A percentile compares a stretch with the other conserved stretches of the same genome.
Evolutionary conservation across 92 coral and sea anemone species (phyloP).

Genomic region (Epizoanthus stellaris): DNA sequence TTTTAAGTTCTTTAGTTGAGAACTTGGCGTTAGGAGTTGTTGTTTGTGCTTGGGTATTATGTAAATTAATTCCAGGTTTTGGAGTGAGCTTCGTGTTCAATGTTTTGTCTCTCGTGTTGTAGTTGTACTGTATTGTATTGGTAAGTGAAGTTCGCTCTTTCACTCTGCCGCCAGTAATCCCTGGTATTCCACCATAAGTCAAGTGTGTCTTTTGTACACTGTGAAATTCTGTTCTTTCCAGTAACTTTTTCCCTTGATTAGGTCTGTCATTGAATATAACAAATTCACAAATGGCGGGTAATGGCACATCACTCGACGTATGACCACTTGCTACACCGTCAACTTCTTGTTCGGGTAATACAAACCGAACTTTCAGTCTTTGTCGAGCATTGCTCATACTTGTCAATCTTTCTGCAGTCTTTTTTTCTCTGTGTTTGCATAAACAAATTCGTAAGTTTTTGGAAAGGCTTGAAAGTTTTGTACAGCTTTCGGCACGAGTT

Average conservation of each 20-base stretch:
- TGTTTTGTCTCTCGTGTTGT: background rate
- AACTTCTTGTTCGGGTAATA: slow-evolving; percentile 62
- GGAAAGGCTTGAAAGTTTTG: background rate
- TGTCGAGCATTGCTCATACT: background rate
- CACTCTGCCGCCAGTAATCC: background rate
- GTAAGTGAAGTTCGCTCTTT: background rate
- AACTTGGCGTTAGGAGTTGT: slow-evolving; percentile 52
- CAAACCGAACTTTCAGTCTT: slow-evolving; percentile 55
- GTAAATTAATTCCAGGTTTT: background rate
- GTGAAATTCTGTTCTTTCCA: slow-evolving; percentile 4
- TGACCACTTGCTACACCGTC: slow-evolving; percentile 23
- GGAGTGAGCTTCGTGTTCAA: background rate
- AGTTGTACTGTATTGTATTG: background rate
- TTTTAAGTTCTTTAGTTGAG: slow-evolving; percentile 67
- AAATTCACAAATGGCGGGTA: slow-evolving; percentile 86
- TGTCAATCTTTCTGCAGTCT: background rate
- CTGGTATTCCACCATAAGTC: background rate
- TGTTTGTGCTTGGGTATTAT: background rate
- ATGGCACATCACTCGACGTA: slow-evolving; percentile 37
- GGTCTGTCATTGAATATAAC: slow-evolving; percentile 62
- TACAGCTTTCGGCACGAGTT: too few species aligned
- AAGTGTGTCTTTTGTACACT: slow-evolving; percentile 4
- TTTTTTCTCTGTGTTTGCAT: slow-evolving; percentile 6
- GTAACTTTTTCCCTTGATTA: background rate
- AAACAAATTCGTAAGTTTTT: slow-evolving; percentile 17